Conservation (phyloP, 2,797 vertebrate genomes). For the Tapirus indicus region DNA sequence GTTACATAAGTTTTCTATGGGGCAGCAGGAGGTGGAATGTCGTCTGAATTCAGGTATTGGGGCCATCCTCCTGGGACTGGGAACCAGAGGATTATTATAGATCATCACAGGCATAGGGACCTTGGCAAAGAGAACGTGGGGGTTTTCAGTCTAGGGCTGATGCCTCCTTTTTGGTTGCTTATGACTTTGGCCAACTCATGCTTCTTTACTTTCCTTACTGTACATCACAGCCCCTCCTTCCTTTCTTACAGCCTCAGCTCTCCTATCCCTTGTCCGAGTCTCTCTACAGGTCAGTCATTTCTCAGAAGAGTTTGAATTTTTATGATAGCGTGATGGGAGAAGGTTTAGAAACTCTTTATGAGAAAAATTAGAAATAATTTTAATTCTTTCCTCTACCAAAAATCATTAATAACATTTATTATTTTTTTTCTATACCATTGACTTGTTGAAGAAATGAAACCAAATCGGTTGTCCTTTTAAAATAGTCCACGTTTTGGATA, state of each 20-base stretch:
- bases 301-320: constrained; percentile 23
- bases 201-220: not conserved
- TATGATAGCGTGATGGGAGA: not conserved
- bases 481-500: not conserved
- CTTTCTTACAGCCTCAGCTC: not conserved
- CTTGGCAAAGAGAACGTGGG: not conserved
- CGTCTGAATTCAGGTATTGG: not conserved
- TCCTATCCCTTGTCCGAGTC: not conserved
- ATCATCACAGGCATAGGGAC: too few species aligned
- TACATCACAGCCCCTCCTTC: fast-evolving
- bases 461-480: not conserved
- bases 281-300: not conserved
- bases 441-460: not conserved
- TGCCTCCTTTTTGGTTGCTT: not conserved
- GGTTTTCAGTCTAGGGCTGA: not conserved
- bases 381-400: not conserved
- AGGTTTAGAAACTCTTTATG: not conserved
- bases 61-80: not conserved
- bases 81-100: not conserved
- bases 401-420: not conserved
- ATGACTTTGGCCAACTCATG: not conserved
- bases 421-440: not conserved
- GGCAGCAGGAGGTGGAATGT: not conserved
- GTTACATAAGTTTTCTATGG: not conserved
- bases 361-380: constrained; percentile 23